Conservation (phyloP, 2,888 invertebrate genomes). For the Ormyrus thymus region DNA sequence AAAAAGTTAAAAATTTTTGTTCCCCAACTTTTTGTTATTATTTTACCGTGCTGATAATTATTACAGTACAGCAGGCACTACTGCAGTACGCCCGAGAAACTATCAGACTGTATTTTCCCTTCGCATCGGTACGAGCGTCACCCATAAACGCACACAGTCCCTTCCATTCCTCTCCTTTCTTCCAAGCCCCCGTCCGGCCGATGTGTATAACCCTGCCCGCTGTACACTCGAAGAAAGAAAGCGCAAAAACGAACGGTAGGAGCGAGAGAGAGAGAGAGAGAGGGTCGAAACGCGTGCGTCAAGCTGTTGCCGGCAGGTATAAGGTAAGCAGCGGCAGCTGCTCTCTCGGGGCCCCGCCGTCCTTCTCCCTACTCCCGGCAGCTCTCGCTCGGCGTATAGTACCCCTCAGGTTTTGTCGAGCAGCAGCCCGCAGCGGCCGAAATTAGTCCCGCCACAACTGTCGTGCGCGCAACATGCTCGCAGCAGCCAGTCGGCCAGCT, state of each 20-base stretch:
- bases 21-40: too few species aligned
- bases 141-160: too few species aligned
- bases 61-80: too few species aligned
- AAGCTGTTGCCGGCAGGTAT: conserved; percentile 20
- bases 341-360: background rate
- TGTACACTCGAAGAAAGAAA: background rate
- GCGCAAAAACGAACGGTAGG: background rate
- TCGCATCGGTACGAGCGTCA: too few species aligned
- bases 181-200: too few species aligned
- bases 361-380: background rate
- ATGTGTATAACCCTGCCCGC: background rate
- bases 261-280: background rate
- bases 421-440: conserved; percentile 59
- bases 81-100: too few species aligned
- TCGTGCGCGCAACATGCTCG: conserved; percentile 69
- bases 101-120: too few species aligned
- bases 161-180: too few species aligned
- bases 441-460: conserved; percentile 74
- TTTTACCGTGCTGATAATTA: too few species aligned
- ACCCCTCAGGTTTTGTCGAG: conserved; percentile 26
- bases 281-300: conserved; percentile 4
- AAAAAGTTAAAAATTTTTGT: too few species aligned
- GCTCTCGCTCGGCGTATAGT: conserved; percentile 1
- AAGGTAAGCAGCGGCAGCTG: conserved; percentile 7
- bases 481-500: background rate